These are phyloP conservation scores for Acipenser transmontanus DNA, from an alignment of 2,797 vertebrate species.

Conservation along the genomic window DNA sequence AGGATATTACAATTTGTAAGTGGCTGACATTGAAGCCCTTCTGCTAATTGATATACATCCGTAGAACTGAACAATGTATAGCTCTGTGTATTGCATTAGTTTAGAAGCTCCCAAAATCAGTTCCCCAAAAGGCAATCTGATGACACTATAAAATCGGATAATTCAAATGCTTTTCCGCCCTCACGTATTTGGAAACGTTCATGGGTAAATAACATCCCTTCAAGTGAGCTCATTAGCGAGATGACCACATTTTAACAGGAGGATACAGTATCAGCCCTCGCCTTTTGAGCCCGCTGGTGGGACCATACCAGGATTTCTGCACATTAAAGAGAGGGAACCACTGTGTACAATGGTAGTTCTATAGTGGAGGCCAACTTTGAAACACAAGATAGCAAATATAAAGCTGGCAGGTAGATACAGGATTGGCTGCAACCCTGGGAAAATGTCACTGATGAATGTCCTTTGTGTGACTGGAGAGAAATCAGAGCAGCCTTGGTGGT, in stretches of 20 bases:
- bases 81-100: too few relatives aligned
- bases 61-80: too few relatives aligned
- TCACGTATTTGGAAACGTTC: too few relatives aligned
- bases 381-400: constrained; percentile 21
- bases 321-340: constrained; percentile 23
- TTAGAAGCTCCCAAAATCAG: too few relatives aligned
- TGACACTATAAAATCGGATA: too few relatives aligned
- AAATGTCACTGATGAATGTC: constrained; percentile 44
- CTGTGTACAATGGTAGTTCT: constrained; percentile 39
- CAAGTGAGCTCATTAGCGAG: constrained; percentile 18
- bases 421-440: constrained; percentile 59
- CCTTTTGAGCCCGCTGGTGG: constrained; percentile 17
- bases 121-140: too few relatives aligned
- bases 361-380: constrained; percentile 28
- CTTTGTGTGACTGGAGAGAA: constrained; percentile 46
- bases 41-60: too few relatives aligned
- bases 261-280: constrained; percentile 27
- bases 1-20: too few relatives aligned
- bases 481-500: constrained; percentile 36
- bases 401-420: constrained; percentile 37
- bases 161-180: too few relatives aligned
- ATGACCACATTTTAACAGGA: constrained; percentile 27
- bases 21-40: too few relatives aligned
- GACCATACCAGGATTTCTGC: constrained; percentile 21
- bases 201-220: too few relatives aligned